Percentiles rank a stretch among this genome's conserved stretches.
These are phyloP conservation scores for Plecotus auritus DNA, from an alignment of 2,113 vertebrate species.

Conservation along the genomic window DNA sequence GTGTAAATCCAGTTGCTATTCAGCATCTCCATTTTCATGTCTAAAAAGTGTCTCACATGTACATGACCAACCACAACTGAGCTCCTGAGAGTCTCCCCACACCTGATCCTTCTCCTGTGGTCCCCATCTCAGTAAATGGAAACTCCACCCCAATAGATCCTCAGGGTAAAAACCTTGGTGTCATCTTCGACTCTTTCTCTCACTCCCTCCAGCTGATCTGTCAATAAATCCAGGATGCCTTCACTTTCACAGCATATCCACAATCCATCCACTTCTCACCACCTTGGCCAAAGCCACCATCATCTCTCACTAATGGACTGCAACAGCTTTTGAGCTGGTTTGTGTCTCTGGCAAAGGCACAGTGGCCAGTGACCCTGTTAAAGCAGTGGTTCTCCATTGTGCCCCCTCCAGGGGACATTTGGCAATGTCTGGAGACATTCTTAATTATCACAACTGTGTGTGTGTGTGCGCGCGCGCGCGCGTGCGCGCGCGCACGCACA, in stretches of 20 bases:
- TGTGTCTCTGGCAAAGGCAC: not conserved
- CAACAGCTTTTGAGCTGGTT: not conserved
- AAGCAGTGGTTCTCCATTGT: not conserved
- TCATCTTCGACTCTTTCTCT: not conserved
- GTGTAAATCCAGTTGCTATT: not conserved
- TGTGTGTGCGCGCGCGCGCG: accelerated
- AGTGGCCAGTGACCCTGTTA: not conserved
- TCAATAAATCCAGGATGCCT: not conserved
- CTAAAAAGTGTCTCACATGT: not conserved
- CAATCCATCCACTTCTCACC: not conserved
- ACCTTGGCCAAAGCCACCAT: not conserved
- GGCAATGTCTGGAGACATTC: not conserved
- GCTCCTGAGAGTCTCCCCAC: not conserved
- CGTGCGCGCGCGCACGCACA: accelerated
- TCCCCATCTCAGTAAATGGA: not conserved
- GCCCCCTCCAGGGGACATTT: not conserved
- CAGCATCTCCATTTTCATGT: not conserved
- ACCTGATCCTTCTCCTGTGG: not conserved
- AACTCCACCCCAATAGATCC: not conserved
- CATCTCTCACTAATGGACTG: not conserved
- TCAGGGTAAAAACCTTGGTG: not conserved
- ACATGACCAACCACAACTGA: not conserved
- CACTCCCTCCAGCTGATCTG: not conserved
- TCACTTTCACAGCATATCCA: not conserved
- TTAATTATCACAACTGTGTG: not conserved